A percentile compares a stretch with the other conserved stretches of the same genome.
Conservation (phyloP, 2,797 vertebrate species). For the Lithobates sylvaticus region DNA sequence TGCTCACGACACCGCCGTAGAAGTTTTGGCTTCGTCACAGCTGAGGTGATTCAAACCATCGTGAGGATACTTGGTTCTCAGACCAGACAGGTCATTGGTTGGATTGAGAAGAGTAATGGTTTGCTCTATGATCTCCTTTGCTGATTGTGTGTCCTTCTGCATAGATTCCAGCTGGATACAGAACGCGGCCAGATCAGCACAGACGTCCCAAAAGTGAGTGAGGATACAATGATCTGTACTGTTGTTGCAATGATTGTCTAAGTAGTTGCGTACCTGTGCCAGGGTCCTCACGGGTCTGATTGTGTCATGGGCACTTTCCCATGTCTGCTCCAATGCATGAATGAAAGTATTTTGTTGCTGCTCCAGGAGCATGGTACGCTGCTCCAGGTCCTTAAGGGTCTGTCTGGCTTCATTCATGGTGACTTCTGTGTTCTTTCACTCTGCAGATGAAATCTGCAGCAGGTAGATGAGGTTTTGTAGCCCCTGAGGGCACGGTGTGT, state of each 20-base stretch:
- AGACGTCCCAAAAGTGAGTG: slow-evolving; percentile 77
- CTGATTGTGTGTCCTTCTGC: slow-evolving; percentile 60
- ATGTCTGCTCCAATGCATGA: slow-evolving; percentile 73
- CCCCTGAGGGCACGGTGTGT: too few relatives aligned
- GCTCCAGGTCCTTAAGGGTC: slow-evolving; percentile 69
- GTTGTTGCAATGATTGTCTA: slow-evolving; percentile 78
- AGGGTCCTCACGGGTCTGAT: slow-evolving; percentile 76
- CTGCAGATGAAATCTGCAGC: not conserved
- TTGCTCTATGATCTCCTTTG: slow-evolving; percentile 69
- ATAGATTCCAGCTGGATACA: slow-evolving; percentile 70
- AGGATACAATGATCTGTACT: slow-evolving; percentile 77
- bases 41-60: slow-evolving; percentile 81
- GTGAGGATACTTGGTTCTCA: slow-evolving; percentile 81
- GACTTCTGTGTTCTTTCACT: not conserved
- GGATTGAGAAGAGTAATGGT: slow-evolving; percentile 77
- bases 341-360: slow-evolving; percentile 84
- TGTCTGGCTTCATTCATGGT: slow-evolving; percentile 77
- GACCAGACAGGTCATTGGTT: slow-evolving; percentile 75
- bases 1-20: slow-evolving; percentile 82
- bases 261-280: slow-evolving; percentile 79
- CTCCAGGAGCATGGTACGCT: slow-evolving; percentile 75
- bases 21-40: slow-evolving; percentile 78
- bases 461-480: too few relatives aligned
- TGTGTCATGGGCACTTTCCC: slow-evolving; percentile 74
- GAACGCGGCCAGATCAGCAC: slow-evolving; percentile 70